Conservation (phyloP, 2,888 invertebrate species). For the Hemithea aestivaria region DNA sequence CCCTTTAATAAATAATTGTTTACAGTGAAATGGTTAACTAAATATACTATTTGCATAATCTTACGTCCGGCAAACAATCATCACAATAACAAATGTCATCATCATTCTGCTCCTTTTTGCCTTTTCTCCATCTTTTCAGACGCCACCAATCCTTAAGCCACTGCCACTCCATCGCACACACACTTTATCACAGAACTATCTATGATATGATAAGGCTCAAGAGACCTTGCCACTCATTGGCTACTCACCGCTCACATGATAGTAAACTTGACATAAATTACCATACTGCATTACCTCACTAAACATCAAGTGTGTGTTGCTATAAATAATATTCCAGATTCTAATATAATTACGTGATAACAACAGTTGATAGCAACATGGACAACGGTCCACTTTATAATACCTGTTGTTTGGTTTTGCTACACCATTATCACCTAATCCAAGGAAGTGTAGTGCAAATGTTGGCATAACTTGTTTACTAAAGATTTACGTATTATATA, state of each 20-base stretch:
- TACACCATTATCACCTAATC: constrained; percentile 13
- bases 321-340: constrained; percentile 46
- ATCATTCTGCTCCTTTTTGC: constrained; percentile 72
- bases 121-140: constrained; percentile 83
- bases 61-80: constrained; percentile 82
- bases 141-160: constrained; percentile 91
- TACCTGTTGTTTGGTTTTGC: constrained; percentile 11
- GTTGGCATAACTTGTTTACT: constrained; percentile 16
- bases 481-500: constrained; percentile 14
- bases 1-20: no score
- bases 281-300: constrained; percentile 65
- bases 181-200: constrained; percentile 43
- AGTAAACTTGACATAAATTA: constrained; percentile 73
- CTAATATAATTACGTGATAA: constrained; percentile 34
- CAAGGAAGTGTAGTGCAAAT: constrained; percentile 16
- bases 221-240: constrained; percentile 60
- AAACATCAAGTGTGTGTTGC: constrained; percentile 56
- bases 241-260: constrained; percentile 51
- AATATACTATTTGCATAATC: constrained; percentile 26
- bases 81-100: constrained; percentile 88
- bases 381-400: constrained; percentile 9
- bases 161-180: constrained; percentile 84
- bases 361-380: constrained; percentile 15
- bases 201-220: constrained; percentile 32
- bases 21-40: no score